Evolutionary conservation across 2,888 invertebrate genomes (phyloP), one percentile per base, ranked within the genome.

Genomic region (Stenodema calcarata): DNA sequence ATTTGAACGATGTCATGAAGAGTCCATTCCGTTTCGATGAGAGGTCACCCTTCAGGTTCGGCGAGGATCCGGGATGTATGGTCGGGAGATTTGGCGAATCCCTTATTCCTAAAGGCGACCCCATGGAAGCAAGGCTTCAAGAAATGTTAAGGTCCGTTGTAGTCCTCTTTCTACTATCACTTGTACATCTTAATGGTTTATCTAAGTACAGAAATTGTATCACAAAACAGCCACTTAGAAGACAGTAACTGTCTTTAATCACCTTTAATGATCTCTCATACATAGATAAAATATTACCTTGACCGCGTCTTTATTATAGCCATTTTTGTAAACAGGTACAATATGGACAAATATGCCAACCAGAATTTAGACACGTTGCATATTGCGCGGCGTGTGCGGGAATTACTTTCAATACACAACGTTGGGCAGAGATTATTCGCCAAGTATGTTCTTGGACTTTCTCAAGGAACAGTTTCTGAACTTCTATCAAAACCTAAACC

Each of bases 401-500:
- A 99, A 90, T 92, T 99, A 86, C 93, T 99, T 47, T 98, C 98
- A 88, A 97, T 98, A 89, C 98, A 99, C 92, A 99, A 99, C 92
- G 99, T 99, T 90, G 99, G 99, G 2, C 99, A 99, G 92, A 94
- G 99, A 88, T 93, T 99, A 90, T 99, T 99, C 92, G 99, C 99
- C 90, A 99, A 99, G 91, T 99, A 99, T 92, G 97, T 99, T 80
- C 94, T 99, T 89, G 99, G 99, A 0, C 92, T 98, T 88, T 98
- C 96, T 88, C 99, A 99, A 92, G 99, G 99, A 88, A 99, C 99
- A 30, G 99, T 99, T 78, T 98, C 98, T 89, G 99, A 99, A 92
- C 93, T 99, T 90, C 94, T 99, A 88, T 99, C 99, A 89, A 99
- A 99, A 91, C 99, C 99, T 86, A 99, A 99, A 91, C 98, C 98